phyloP scores from a whole-genome alignment of 2,888 invertebrate species.

The Marasmarcha lunaedactyla region DNA sequence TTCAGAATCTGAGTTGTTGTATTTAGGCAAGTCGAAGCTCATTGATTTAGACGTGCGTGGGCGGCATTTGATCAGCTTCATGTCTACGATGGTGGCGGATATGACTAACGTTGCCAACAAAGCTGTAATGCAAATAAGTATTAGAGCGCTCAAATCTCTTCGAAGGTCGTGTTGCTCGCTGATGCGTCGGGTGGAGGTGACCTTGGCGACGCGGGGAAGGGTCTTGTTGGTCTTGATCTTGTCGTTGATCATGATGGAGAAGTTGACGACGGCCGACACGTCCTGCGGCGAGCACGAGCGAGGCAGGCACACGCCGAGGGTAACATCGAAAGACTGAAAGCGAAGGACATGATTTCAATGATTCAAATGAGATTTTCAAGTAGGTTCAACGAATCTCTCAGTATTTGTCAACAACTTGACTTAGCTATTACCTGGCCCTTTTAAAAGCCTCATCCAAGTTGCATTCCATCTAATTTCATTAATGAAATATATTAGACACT shows the following conservation, averaged over 20 bases:
- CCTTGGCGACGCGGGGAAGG: constrained; percentile 35
- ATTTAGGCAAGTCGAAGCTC: constrained; percentile 47
- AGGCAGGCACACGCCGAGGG: constrained; percentile 60
- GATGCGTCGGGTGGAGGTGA: constrained; percentile 34
- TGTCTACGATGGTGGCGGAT: constrained; percentile 55
- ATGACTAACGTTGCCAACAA: constrained; percentile 34
- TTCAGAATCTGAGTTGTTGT: constrained; percentile 22
- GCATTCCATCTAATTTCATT: too few species aligned
- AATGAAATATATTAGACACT: too few species aligned
- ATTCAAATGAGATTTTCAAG: too few species aligned
- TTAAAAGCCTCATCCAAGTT: too few species aligned
- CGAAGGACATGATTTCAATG: too few species aligned
- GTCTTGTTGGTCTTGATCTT: constrained; percentile 43
- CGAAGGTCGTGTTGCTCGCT: constrained; percentile 30
- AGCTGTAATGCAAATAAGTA: constrained; percentile 31
- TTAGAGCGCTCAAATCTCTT: constrained; percentile 35
- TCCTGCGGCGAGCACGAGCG: constrained; percentile 49
- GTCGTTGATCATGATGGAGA: constrained; percentile 55
- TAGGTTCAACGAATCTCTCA: too few species aligned
- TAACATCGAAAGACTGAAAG: constrained; percentile 42
- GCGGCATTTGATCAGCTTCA: constrained; percentile 36
- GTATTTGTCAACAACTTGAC: too few species aligned
- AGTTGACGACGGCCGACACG: constrained; percentile 51
- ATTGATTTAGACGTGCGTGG: constrained; percentile 31
- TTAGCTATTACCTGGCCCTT: too few species aligned